phyloP scores from a whole-genome alignment of 2,888 invertebrate species.

The Bursaphelenchus okinawaensis region DNA sequence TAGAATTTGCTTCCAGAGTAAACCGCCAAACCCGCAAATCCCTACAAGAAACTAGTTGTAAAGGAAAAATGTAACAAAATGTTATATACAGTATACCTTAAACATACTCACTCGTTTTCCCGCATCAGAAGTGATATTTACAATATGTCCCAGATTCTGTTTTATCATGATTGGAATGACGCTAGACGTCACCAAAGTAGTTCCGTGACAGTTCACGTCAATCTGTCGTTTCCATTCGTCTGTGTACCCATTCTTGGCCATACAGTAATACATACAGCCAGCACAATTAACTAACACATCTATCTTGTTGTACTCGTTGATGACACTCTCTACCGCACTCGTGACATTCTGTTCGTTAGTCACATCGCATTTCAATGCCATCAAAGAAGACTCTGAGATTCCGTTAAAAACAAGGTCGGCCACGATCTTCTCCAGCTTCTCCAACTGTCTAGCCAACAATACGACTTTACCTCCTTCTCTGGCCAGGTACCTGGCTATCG shows the following conservation, averaged over 20 bases:
- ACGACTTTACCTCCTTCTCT: conserved; percentile 59
- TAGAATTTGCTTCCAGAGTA: conserved; percentile 61
- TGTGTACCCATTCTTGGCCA: conserved; percentile 50
- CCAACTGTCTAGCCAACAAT: conserved; percentile 58
- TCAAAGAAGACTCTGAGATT: conserved; percentile 12
- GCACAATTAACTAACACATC: conserved; percentile 60
- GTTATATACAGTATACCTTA: background rate
- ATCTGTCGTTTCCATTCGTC: conserved; percentile 59
- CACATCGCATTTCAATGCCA: conserved; percentile 58
- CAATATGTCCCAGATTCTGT: conserved; percentile 58
- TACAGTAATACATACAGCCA: conserved; percentile 60
- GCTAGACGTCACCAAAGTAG: conserved; percentile 59
- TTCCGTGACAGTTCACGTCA: conserved; percentile 60
- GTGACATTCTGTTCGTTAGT: conserved; percentile 50
- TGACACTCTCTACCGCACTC: conserved; percentile 15
- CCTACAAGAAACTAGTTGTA: conserved; percentile 19
- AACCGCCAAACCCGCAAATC: conserved; percentile 59
- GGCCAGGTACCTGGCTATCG: conserved; percentile 53
- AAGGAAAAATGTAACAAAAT: conserved; percentile 1
- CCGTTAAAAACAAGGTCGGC: conserved; percentile 15
- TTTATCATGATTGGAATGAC: conserved; percentile 59
- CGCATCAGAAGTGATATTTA: conserved; percentile 59
- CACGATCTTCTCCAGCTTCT: conserved; percentile 40
- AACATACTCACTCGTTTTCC: conserved; percentile 44
- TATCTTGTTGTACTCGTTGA: conserved; percentile 27